A percentile compares a stretch with the other conserved stretches of the same genome.
Conservation (phyloP, 2,797 vertebrate species). For the Malurus splendens region DNA sequence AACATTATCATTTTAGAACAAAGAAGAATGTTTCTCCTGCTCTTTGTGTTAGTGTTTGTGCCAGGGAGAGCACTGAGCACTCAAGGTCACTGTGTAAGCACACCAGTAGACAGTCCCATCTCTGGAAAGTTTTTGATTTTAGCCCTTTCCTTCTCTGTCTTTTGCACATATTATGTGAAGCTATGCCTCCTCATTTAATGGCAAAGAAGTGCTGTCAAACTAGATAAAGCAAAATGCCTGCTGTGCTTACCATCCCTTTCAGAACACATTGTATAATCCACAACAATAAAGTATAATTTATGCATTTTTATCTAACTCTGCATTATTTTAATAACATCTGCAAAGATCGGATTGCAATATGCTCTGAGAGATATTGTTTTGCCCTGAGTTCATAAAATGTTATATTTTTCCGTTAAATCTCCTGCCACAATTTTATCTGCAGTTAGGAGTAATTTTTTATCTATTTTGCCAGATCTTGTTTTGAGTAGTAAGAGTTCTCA, state of each 20-base stretch:
- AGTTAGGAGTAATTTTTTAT: conserved; percentile 35
- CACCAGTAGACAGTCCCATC: not conserved
- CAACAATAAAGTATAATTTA: conserved; percentile 57
- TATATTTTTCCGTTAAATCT: conserved; percentile 38
- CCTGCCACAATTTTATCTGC: conserved; percentile 31
- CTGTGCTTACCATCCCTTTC: conserved; percentile 38
- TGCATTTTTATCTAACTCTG: conserved; percentile 53
- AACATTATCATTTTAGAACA: not conserved
- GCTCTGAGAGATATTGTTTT: conserved; percentile 53
- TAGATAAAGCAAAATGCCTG: conserved; percentile 35
- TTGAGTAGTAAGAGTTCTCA: not conserved
- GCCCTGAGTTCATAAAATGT: conserved; percentile 43
- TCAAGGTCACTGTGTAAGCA: not conserved
- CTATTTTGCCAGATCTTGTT: conserved; percentile 10
- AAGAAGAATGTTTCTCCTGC: not conserved
- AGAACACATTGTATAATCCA: conserved; percentile 46
- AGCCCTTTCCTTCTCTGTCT: not conserved
- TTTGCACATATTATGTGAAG: not conserved
- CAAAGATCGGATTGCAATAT: conserved; percentile 27
- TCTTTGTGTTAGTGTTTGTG: not conserved
- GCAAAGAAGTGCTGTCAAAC: not conserved
- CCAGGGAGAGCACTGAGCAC: not conserved
- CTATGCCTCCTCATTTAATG: conserved; percentile 8
- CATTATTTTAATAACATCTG: conserved; percentile 55
- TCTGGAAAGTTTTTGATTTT: not conserved